A percentile compares a stretch with the other conserved stretches of the same genome.
Conservation (phyloP, 1,140 invertebrate species). For the Delia radicum region DNA sequence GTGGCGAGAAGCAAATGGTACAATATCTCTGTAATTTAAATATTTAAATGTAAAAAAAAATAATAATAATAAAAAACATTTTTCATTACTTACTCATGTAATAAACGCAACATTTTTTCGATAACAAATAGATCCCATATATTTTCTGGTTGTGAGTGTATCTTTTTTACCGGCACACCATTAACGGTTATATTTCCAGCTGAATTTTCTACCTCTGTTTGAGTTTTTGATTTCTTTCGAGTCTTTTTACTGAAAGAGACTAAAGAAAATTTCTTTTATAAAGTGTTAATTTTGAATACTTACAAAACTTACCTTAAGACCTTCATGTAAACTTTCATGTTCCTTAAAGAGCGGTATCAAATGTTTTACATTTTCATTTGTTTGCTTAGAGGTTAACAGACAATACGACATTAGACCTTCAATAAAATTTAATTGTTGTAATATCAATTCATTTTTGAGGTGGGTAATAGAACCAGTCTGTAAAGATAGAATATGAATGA, state of each 20-base stretch:
- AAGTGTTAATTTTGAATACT: neutral
- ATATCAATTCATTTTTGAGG: slow-evolving; percentile 40
- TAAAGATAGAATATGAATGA: too few species aligned
- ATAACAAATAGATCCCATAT: slow-evolving; percentile 50
- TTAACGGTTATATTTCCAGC: slow-evolving; percentile 40
- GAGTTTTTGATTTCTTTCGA: slow-evolving; percentile 36
- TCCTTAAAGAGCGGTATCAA: slow-evolving; percentile 44
- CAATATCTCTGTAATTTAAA: slow-evolving; percentile 37
- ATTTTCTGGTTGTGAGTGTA: slow-evolving; percentile 38
- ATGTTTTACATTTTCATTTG: slow-evolving; percentile 38
- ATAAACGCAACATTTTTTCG: slow-evolving; percentile 40
- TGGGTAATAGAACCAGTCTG: slow-evolving; percentile 29
- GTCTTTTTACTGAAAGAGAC: slow-evolving; percentile 1
- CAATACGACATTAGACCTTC: slow-evolving; percentile 46
- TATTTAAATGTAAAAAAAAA: neutral
- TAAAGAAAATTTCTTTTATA: neutral
- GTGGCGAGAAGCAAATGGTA: slow-evolving; percentile 42
- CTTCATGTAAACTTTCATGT: slow-evolving; percentile 38
- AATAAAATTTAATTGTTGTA: slow-evolving; percentile 48
- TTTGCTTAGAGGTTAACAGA: slow-evolving; percentile 37
- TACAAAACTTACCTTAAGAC: slow-evolving; percentile 30
- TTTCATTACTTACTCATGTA: slow-evolving; percentile 41
- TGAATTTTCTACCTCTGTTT: slow-evolving; percentile 24
- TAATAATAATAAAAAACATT: neutral
- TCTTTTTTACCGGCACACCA: slow-evolving; percentile 37